Evolutionary conservation across 1,140 invertebrate species (phyloP).

Genomic region (Drosophila nigrodunni): DNA sequence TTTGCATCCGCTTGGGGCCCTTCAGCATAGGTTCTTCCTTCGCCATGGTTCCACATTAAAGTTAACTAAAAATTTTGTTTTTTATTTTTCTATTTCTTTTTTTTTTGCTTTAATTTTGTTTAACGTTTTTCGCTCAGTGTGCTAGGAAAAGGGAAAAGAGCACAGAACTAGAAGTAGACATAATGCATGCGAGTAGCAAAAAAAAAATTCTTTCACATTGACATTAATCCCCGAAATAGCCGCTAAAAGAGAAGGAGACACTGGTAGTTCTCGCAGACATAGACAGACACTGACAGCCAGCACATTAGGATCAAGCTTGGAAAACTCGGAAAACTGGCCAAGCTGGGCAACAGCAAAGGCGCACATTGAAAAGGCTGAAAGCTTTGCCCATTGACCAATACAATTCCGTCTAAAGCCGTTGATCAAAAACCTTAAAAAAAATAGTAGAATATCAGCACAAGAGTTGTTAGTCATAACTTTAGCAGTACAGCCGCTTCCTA

Average conservation of each 20-base stretch:
- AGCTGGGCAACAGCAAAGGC: slow-evolving; percentile 14
- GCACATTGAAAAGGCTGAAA: slow-evolving; percentile 26
- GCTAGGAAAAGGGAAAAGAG: too few species aligned
- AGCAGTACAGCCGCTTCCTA: neutral
- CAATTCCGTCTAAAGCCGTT: slow-evolving; percentile 11
- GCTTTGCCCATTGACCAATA: slow-evolving; percentile 3
- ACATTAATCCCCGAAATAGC: slow-evolving; percentile 81
- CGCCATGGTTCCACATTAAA: slow-evolving; percentile 32
- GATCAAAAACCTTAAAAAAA: neutral
- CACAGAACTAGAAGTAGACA: neutral
- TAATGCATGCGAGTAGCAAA: slow-evolving; percentile 28
- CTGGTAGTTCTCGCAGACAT: slow-evolving; percentile 40
- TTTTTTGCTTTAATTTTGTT: slow-evolving; percentile 20
- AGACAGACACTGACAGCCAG: slow-evolving; percentile 75
- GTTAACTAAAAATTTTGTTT: neutral
- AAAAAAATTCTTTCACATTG: slow-evolving; percentile 77
- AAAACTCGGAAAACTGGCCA: slow-evolving; percentile 12
- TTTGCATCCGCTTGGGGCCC: slow-evolving; percentile 88
- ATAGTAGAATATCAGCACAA: neutral
- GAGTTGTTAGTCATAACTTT: slow-evolving; percentile 8
- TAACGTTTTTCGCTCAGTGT: slow-evolving; percentile 22
- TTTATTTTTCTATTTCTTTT: neutral
- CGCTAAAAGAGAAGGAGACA: slow-evolving; percentile 41
- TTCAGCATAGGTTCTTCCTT: slow-evolving; percentile 85
- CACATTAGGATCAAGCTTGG: slow-evolving; percentile 69